These are phyloP conservation scores for Donacobius atricapilla DNA, from an alignment of 2,113 vertebrate genomes.

Conservation along the genomic window DNA sequence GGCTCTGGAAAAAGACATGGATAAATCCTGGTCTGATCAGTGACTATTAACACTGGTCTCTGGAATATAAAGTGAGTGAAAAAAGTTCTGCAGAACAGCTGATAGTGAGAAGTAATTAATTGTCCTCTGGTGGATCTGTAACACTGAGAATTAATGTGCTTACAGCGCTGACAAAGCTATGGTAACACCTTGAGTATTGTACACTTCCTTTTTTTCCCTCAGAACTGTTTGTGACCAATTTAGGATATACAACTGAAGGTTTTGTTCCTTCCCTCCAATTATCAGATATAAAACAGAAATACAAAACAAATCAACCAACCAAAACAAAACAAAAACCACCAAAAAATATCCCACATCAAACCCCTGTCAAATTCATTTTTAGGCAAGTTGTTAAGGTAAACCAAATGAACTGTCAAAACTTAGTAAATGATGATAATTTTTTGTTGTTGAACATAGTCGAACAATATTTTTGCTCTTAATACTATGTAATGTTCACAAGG, in stretches of 20 bases:
- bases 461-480: background rate
- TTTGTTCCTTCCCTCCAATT: background rate
- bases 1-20: background rate
- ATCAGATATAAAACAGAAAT: background rate
- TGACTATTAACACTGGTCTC: background rate
- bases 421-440: background rate
- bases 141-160: background rate
- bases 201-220: background rate
- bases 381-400: background rate
- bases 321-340: background rate
- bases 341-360: background rate
- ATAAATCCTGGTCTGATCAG: background rate
- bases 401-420: background rate
- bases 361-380: background rate
- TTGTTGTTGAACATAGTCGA: background rate
- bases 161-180: background rate
- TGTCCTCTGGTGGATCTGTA: background rate
- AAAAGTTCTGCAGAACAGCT: background rate
- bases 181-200: background rate
- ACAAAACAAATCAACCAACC: background rate
- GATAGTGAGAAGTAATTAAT: background rate
- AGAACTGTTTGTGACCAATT: background rate
- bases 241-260: rapidly evolving
- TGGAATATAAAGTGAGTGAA: background rate
- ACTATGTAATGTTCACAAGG: background rate